Evolutionary conservation across 2,888 invertebrate genomes (phyloP).

Genomic region (Phaonia tiefii): DNA sequence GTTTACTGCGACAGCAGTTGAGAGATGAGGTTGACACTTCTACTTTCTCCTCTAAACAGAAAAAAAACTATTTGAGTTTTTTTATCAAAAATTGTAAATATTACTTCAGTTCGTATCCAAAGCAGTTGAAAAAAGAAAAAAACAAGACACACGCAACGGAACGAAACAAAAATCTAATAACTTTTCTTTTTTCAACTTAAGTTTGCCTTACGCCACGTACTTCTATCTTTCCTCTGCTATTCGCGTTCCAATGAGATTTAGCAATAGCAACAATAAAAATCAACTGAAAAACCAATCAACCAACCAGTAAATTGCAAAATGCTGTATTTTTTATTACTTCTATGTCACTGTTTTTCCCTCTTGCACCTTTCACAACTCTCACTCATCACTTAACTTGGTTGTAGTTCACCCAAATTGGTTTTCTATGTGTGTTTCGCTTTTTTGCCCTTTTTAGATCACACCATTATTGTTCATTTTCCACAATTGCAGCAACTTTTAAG

Average conservation of each 20-base stretch:
- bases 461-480: background rate
- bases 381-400: too few relatives aligned
- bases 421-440: slow-evolving; percentile 1
- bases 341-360: slow-evolving; percentile 56
- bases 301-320: slow-evolving; percentile 31
- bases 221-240: slow-evolving; percentile 4
- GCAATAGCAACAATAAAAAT: slow-evolving; percentile 20
- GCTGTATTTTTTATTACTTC: slow-evolving; percentile 15
- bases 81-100: background rate
- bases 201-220: slow-evolving; percentile 31
- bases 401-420: too few relatives aligned
- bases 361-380: slow-evolving; percentile 46
- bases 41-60: slow-evolving; percentile 33
- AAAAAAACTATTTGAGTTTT: background rate
- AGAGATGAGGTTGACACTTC: slow-evolving; percentile 9
- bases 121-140: slow-evolving; percentile 7
- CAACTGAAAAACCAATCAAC: slow-evolving; percentile 22
- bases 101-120: slow-evolving; percentile 1
- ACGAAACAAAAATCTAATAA: background rate
- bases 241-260: slow-evolving; percentile 9
- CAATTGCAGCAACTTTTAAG: background rate
- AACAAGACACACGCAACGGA: slow-evolving; percentile 8
- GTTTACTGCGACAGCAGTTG: too few relatives aligned
- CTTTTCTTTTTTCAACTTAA: background rate
- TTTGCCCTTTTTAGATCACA: slow-evolving; percentile 28